phyloP scores from a whole-genome alignment of 2,888 invertebrate genomes.

The Atrina japonica region DNA sequence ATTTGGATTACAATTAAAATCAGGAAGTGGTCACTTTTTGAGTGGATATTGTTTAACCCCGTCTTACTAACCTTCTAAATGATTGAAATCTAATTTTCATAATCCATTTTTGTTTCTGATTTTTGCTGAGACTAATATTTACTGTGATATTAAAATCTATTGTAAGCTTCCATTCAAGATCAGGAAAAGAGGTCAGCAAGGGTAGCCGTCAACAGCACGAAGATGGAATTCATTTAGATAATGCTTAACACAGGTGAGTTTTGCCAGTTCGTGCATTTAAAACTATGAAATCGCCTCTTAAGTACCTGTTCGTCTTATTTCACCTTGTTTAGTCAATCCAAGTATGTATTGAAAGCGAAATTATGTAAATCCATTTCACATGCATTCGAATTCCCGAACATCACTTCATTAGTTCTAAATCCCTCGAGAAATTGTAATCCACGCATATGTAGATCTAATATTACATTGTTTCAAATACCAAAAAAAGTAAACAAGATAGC shows the following conservation, averaged over 20 bases:
- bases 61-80: no score
- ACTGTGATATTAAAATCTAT: no score
- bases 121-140: no score
- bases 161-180: no score
- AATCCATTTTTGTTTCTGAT: no score
- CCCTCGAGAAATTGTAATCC: slow-evolving; percentile 15
- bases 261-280: slow-evolving; percentile 43
- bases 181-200: slow-evolving; percentile 9
- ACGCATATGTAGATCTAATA: slow-evolving; percentile 3
- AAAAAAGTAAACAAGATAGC: slow-evolving; percentile 2
- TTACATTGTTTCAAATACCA: not conserved
- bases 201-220: slow-evolving; percentile 32
- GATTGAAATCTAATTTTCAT: no score
- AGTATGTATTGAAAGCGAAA: slow-evolving; percentile 30
- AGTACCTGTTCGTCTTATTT: slow-evolving; percentile 30
- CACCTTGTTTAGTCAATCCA: slow-evolving; percentile 22
- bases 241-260: slow-evolving; percentile 37
- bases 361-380: slow-evolving; percentile 30
- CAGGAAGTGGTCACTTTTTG: no score
- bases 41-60: no score
- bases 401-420: slow-evolving; percentile 15
- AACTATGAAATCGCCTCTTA: slow-evolving; percentile 37
- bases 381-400: slow-evolving; percentile 26
- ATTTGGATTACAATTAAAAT: no score
- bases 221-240: slow-evolving; percentile 42